Conservation (phyloP, 2,888 invertebrate genomes). For the Dasypogon diadema region DNA sequence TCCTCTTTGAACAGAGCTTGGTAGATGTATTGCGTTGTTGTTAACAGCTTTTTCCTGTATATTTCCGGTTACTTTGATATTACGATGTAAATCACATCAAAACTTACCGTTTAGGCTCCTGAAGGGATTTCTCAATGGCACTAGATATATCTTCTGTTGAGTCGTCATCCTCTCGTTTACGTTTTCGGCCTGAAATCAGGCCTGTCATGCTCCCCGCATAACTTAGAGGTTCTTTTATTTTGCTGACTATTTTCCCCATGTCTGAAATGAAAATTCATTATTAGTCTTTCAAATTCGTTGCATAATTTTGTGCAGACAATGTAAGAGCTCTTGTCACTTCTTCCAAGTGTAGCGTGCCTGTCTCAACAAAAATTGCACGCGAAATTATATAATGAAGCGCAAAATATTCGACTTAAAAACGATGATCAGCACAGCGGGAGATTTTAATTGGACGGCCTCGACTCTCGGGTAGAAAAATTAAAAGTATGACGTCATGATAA, state of each 20-base stretch:
- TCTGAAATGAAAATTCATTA: no score
- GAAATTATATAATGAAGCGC: no score
- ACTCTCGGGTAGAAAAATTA: no score
- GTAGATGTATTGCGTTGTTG: conserved; percentile 83
- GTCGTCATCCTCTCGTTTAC: conserved; percentile 69
- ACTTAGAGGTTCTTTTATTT: conserved; percentile 64
- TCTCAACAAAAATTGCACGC: no score
- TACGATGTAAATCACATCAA: no score
- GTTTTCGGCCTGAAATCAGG: conserved; percentile 70
- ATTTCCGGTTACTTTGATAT: conserved; percentile 53
- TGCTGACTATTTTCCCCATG: conserved; percentile 70
- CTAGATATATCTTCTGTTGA: conserved; percentile 69
- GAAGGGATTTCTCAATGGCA: conserved; percentile 71
- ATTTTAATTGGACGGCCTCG: no score
- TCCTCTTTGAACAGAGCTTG: conserved; percentile 81
- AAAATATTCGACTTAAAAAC: no score
- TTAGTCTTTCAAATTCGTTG: no score
- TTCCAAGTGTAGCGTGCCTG: background rate
- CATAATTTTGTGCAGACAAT: no score
- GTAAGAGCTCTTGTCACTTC: no score
- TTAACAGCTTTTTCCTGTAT: conserved; percentile 73
- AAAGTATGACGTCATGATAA: no score
- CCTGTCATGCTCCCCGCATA: conserved; percentile 68
- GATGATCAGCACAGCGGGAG: no score
- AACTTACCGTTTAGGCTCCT: conserved; percentile 75